Evolutionary conservation across 1,140 invertebrate species (phyloP).

Genomic region (honey bee (Apis mellifera)): DNA sequence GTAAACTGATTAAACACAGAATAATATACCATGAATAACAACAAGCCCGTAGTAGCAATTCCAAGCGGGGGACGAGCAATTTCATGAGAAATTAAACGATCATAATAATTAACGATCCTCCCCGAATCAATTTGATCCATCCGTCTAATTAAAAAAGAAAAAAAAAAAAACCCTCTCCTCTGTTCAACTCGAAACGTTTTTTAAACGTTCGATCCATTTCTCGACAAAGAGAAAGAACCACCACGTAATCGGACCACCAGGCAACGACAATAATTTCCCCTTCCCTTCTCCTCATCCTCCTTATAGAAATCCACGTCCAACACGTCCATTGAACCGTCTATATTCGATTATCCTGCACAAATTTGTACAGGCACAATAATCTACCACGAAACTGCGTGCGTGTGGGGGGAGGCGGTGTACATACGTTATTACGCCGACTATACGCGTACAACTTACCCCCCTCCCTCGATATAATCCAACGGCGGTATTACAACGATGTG

Average conservation of each 20-base stretch:
- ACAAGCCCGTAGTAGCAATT: slow-evolving; percentile 11
- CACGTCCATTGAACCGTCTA: not conserved
- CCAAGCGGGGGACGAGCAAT: slow-evolving; percentile 20
- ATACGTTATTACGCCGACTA: not conserved
- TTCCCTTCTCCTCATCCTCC: too few species aligned
- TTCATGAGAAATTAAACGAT: slow-evolving; percentile 23
- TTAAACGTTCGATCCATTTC: too few species aligned
- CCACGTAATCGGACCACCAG: too few species aligned
- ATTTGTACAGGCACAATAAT: not conserved
- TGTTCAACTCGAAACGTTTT: too few species aligned
- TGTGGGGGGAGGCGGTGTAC: too few species aligned
- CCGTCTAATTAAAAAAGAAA: too few species aligned
- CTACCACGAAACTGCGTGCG: too few species aligned
- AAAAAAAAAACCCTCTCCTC: too few species aligned
- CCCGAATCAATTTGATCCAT: not conserved
- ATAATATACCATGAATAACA: slow-evolving; percentile 28
- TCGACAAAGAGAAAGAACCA: too few species aligned
- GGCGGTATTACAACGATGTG: slow-evolving; percentile 20
- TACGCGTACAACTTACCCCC: not conserved
- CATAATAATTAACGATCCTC: slow-evolving; percentile 14
- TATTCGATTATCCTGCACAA: not conserved
- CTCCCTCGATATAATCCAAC: not conserved
- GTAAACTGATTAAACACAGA: slow-evolving; percentile 21
- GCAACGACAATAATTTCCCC: not conserved
- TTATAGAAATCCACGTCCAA: not conserved